Evolutionary conservation across 2,888 invertebrate species (phyloP).

Genomic region (Tinea trinotella): DNA sequence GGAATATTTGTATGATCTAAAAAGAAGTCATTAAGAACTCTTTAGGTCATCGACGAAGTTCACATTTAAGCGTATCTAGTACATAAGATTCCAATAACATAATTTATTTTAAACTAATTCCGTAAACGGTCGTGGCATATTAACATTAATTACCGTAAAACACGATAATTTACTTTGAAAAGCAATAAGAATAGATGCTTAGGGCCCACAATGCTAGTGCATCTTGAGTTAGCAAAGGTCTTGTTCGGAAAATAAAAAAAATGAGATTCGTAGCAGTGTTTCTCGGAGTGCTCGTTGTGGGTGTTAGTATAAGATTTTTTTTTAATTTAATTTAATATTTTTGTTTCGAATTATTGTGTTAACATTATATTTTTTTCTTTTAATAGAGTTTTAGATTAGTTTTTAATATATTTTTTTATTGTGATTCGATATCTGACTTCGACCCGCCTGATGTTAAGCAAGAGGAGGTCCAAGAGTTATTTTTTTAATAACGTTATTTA

Average conservation of each 20-base stretch:
- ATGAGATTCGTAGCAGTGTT: constrained; percentile 34
- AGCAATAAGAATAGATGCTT: neutral
- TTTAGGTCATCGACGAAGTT: constrained; percentile 12
- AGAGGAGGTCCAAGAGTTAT: too few species aligned
- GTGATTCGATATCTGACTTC: too few species aligned
- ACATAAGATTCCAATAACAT: neutral
- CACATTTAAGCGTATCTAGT: neutral
- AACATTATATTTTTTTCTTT: too few species aligned
- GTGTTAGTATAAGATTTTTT: constrained; percentile 21
- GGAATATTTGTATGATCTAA: constrained; percentile 9
- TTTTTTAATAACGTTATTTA: too few species aligned
- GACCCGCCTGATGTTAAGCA: too few species aligned
- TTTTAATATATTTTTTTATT: too few species aligned
- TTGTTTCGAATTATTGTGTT: neutral
- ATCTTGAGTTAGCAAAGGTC: neutral
- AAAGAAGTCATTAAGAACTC: neutral
- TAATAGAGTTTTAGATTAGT: too few species aligned
- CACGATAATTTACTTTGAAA: constrained; percentile 1
- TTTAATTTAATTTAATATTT: neutral
- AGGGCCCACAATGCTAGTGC: neutral
- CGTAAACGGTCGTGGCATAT: constrained; percentile 11
- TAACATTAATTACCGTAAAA: constrained; percentile 12
- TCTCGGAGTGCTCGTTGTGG: constrained; percentile 35
- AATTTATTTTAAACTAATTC: constrained; percentile 2
- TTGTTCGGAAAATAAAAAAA: constrained; percentile 22